Base-by-base conservation (phyloP, 1,140 invertebrate genomes). In the Listronotus oregonensis region DNA sequence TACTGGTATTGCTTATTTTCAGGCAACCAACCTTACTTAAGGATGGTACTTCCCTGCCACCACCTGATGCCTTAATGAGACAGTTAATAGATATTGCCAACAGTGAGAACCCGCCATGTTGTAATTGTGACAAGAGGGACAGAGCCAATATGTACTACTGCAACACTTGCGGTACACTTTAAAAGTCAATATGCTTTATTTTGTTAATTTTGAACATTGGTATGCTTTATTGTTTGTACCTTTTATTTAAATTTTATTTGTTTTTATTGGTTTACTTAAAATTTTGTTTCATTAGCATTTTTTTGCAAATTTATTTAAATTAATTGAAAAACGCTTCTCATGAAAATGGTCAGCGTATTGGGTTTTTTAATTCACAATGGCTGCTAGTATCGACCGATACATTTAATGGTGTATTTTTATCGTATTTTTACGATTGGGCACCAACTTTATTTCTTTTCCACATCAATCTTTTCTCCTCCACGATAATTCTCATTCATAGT, bases 71-170 rank as follows among this genome's bases (percentile, higher is more conserved):
- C 15, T 75, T 89, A 63, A 86, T 89, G 79, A 77, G 82, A 27
- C 86, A 88, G 74, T 75, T 89, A 31, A 83, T 89, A 12, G 86
- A 88, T 50, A 80, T 87, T 15, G 84, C 85, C 1, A 87, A 87
- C 69, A 84, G 85, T 42, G 86, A 88, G 69, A 86, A 88, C 75
- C 86, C 87, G 52, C 85, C 86, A 3, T 89, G 87, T 78, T 86
- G 87, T 60, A 89, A 89, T 72, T 89, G 87, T 70, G 87, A 89
- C 74, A 88, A 87, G 64, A 77, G 86, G 8, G 86, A 89, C 70
- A 82, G 85, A 62, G 78, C 81, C 15, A 85, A 85, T 15, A 89
- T 89, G 87, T 89, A 81, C 69, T 88, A 88, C 77, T 89, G 87
- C 77, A 87, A 84, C 59, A 89, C 87, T 27, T 89, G 87, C 72